Conservation (phyloP, 2,113 vertebrate genomes). For the Chlorodrepanis virens region DNA sequence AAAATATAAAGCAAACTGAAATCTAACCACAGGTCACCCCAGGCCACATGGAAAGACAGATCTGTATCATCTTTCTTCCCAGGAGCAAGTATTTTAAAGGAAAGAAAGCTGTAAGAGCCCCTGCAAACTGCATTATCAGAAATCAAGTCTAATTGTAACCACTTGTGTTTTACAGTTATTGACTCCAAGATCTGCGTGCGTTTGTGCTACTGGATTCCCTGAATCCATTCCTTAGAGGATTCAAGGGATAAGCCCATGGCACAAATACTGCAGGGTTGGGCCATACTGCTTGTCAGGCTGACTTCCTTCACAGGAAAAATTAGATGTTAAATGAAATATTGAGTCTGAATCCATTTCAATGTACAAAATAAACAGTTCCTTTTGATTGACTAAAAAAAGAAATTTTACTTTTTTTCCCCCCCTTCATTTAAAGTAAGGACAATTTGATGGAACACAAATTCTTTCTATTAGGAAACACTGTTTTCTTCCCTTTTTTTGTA, state of each 20-base stretch:
- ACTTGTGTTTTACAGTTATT: neutral
- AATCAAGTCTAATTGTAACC: neutral
- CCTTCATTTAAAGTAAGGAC: neutral
- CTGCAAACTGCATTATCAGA: neutral
- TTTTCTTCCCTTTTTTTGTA: neutral
- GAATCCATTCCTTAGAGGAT: neutral
- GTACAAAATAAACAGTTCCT: neutral
- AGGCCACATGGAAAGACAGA: neutral
- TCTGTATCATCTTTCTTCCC: neutral
- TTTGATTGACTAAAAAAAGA: neutral
- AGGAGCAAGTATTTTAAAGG: neutral
- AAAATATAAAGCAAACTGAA: neutral
- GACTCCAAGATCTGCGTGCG: neutral
- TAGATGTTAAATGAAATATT: neutral
- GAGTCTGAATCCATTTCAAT: neutral
- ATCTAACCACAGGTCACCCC: neutral
- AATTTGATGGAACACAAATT: neutral
- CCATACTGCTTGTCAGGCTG: neutral
- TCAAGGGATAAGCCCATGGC: neutral
- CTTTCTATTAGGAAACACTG: neutral
- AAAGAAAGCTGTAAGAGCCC: neutral
- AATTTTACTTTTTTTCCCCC: rapidly evolving
- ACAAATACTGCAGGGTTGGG: neutral
- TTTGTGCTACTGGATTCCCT: neutral
- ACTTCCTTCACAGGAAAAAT: neutral